Base-by-base conservation (phyloP, 2,888 invertebrate species). In the Pharmacophagus antenor region DNA sequence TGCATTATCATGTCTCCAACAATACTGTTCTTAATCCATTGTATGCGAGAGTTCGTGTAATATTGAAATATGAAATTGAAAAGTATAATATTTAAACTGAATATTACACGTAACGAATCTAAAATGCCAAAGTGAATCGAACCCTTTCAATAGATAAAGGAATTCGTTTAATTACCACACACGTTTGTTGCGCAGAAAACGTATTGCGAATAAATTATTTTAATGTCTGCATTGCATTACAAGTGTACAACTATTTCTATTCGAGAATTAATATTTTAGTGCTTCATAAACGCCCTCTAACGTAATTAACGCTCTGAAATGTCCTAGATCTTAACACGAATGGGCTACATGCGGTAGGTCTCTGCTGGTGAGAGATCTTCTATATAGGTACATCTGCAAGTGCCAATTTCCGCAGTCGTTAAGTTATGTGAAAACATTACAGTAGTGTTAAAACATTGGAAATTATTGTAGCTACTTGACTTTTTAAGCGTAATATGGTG, bases 191-290 rank as follows among this genome's bases (percentile, higher is more conserved):
- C 56, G 42, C 64, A 50, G 58, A 70, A 74, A 79, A 76, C 78
- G 8, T 77, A 81, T 80, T 69, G 71, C 68, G 72, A 72, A 80
- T 80, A 77, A 73, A 81, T 83, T 77, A 82, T 79, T 77, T 70
- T 80, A 80, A 82, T 80, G 75, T 72, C 65, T 66, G 63, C 65
- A 69, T 74, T 72, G 73, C 76, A 78, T 70, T 69, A 68, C 66
- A 7, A 48, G 31, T 15, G 50, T 22, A 31, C 59, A 65, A 54
- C 47, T 21, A 42, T 48, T 47, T 50, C 48, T 47, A 54, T 57
- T 50, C 18, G 47, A 44, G 47, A 23, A 62, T 27, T 58, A 41
- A 41, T 20, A 56, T 47, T 59, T 59, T 18, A 58, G 25, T 42
- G 21, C 52, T 12, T n/a, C 48, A 50, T 27, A 17, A 31, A 18